Conservation (phyloP, 2,888 invertebrate genomes). For the Limnephilus rhombicus region DNA sequence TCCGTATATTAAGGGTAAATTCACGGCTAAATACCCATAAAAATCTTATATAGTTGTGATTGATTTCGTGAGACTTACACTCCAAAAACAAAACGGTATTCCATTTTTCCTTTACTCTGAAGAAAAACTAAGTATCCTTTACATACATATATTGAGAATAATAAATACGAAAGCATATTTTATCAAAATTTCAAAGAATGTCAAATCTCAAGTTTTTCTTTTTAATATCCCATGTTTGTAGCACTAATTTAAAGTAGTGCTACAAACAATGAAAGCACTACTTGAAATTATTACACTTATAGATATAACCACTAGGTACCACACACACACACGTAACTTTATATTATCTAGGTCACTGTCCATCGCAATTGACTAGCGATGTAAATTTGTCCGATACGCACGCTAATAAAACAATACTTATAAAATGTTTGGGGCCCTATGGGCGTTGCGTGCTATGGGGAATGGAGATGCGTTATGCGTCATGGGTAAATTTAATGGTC, state of each 20-base stretch:
- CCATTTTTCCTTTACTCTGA: too few relatives aligned
- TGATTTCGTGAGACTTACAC: too few relatives aligned
- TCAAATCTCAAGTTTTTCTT: not conserved
- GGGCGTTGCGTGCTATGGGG: constrained; percentile 7
- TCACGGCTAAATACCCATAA: too few relatives aligned
- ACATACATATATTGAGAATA: too few relatives aligned
- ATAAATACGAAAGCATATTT: too few relatives aligned
- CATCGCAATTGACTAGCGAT: not conserved
- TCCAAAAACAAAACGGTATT: too few relatives aligned
- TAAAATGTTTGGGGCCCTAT: not conserved
- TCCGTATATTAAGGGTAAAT: too few relatives aligned
- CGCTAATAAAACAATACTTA: not conserved
- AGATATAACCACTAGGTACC: not conserved
- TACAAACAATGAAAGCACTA: not conserved
- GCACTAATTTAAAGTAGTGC: too few relatives aligned
- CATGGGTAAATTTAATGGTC: constrained; percentile 5
- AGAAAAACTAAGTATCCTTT: too few relatives aligned
- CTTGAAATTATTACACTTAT: not conserved
- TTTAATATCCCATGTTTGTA: too few relatives aligned
- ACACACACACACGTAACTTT: not conserved
- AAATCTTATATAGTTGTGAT: too few relatives aligned
- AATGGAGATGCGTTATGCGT: constrained; percentile 15
- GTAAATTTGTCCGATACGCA: not conserved
- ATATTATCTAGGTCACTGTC: not conserved
- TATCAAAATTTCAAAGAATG: too few relatives aligned